Percentiles rank a stretch among this genome's conserved stretches.
These are phyloP conservation scores for Cichlasoma orientale DNA, from an alignment of 2,797 vertebrate genomes.

Conservation along the genomic window DNA sequence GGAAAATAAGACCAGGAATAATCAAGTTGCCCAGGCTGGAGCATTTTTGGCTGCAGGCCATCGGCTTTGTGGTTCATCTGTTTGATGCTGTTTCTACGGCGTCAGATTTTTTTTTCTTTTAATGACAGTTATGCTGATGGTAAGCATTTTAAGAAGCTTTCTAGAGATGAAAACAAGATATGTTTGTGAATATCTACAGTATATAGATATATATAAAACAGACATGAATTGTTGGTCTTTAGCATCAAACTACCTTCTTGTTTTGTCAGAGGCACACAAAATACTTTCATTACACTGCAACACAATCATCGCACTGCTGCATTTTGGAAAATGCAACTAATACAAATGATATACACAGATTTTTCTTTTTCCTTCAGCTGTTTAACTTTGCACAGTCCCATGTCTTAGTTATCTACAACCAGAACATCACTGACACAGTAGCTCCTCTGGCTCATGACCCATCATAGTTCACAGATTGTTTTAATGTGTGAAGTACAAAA, in stretches of 20 bases:
- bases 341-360: background rate
- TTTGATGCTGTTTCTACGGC: constrained; percentile 20
- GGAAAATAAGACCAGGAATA: constrained; percentile 18
- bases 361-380: no score
- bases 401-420: background rate
- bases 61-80: constrained; percentile 1
- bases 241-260: background rate
- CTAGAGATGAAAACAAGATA: background rate
- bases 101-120: background rate
- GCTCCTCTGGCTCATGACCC: background rate
- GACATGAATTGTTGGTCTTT: background rate
- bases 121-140: constrained; percentile 14
- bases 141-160: background rate
- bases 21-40: constrained; percentile 14
- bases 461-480: background rate
- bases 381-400: no score
- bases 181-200: background rate
- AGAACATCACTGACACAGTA: background rate
- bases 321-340: background rate
- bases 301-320: background rate
- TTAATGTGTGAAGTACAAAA: background rate
- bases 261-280: background rate
- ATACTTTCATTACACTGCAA: background rate
- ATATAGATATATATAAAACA: background rate
- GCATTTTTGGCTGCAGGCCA: constrained; percentile 37